Percentiles rank a stretch among this genome's conserved stretches.
These are phyloP conservation scores for Cyanistes caeruleus DNA, from an alignment of 2,113 vertebrate species.

Conservation along the genomic window DNA sequence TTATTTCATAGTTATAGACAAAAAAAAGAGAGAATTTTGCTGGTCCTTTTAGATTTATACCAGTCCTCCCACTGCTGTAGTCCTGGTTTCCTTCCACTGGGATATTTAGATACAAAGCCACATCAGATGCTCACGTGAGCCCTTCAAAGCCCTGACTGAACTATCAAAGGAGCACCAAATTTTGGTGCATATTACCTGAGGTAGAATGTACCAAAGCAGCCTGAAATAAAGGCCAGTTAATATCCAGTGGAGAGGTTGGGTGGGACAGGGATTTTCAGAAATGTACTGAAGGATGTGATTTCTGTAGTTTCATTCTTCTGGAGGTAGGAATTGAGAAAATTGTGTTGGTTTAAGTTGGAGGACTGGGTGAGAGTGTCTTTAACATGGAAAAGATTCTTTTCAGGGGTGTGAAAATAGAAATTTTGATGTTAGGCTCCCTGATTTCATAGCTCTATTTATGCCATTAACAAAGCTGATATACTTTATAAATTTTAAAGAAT, in stretches of 20 bases:
- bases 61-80: background rate
- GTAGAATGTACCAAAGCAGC: background rate
- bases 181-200: no score
- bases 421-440: background rate
- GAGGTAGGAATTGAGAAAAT: background rate
- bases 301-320: background rate
- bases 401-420: background rate
- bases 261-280: background rate
- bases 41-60: background rate
- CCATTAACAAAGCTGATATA: background rate
- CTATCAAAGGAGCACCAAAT: no score
- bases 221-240: background rate
- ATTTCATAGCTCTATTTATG: background rate
- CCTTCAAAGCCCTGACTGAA: background rate
- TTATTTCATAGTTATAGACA: background rate
- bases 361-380: background rate
- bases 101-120: background rate
- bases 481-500: background rate
- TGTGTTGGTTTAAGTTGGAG: background rate
- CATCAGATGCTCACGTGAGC: background rate
- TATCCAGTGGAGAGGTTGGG: rapidly evolving
- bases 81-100: background rate
- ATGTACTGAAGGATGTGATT: background rate
- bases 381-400: background rate
- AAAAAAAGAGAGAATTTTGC: background rate